A percentile compares a stretch with the other conserved stretches of the same genome.
Evolutionary conservation across 2,797 vertebrate genomes (phyloP).

Genomic region (Cygnus olor): DNA sequence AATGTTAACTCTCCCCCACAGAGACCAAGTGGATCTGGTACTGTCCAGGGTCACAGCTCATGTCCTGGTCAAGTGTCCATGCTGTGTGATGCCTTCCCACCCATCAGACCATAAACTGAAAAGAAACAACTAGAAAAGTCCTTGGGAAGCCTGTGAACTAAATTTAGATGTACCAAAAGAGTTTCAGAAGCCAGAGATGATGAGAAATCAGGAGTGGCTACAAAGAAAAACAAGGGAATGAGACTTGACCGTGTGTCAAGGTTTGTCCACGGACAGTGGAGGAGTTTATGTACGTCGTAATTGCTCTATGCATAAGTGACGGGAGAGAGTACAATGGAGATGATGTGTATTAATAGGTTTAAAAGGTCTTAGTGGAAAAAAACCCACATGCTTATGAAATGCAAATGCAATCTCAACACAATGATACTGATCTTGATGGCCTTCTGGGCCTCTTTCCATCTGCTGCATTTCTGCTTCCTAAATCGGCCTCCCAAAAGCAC

Average conservation of each 20-base stretch:
- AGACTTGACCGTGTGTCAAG: background rate
- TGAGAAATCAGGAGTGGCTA: background rate
- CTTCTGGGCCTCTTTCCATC: background rate
- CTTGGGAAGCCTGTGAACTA: background rate
- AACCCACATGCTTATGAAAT: background rate
- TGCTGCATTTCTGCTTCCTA: background rate
- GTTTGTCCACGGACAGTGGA: background rate
- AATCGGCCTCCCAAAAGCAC: background rate
- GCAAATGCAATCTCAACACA: background rate
- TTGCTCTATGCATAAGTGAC: background rate
- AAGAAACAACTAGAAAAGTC: background rate
- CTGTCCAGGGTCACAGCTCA: background rate
- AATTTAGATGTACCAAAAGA: background rate
- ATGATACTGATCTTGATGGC: background rate
- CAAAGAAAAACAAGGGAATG: background rate
- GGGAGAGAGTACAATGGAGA: background rate
- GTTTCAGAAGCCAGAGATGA: background rate
- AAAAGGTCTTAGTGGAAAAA: background rate
- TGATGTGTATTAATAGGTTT: background rate
- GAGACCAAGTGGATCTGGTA: background rate
- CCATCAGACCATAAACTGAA: background rate
- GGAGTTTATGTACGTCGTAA: background rate
- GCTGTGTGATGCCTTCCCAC: background rate
- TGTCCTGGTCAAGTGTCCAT: background rate
- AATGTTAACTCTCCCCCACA: background rate